Evolutionary conservation across 2,113 vertebrate genomes (phyloP), one percentile per base, ranked within the genome.

Genomic region (Sinocyclocheilus maitianheensis): DNA sequence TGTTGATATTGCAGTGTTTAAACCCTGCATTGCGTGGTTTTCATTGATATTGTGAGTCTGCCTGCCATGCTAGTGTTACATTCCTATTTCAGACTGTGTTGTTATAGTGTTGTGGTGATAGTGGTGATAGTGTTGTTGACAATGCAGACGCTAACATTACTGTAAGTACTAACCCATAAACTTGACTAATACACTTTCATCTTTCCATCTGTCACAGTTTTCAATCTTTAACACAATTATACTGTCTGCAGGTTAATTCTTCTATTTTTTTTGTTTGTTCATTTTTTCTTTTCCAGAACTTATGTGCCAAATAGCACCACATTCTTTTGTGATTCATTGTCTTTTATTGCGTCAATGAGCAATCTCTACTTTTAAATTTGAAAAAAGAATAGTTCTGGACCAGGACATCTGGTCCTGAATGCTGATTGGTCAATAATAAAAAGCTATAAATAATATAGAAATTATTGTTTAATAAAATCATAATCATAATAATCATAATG

Each of bases 91-190:
- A 95, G 94, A 93, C 88, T 80, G 90, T 26, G 26, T 26, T 26
- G 26, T 26, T 26, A 26, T 26, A 26, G 26, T 26, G 26, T 26
- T 26, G 26, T 26, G 26, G 26, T 26, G 26, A 26, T 26, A 26
- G 26, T 26, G 26, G 26, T 26, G 91, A 89, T 88, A 93, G 86
- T 81, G 65, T 88, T 81, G 84, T 78, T 85, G 90, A 90, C 87
- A 91, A 89, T 86, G 87, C 91, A 89, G 91, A 90, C 43, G 85
- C 84, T 88, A 86, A 90, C 48, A 87, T 77, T 18, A 76, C 90
- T 88, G 95, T 95, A 92, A 95, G 95, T 95, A 94, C 87, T 90
- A 90, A 91, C 87, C 85, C 79, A 58, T 85, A 22, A 67, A 46
- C 43, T 81, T 55, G 30, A 63, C 75, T 88, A 87, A 78, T 76